phyloP scores from a whole-genome alignment of 1,140 invertebrate genomes.

The Dufourea novaeangliae region DNA sequence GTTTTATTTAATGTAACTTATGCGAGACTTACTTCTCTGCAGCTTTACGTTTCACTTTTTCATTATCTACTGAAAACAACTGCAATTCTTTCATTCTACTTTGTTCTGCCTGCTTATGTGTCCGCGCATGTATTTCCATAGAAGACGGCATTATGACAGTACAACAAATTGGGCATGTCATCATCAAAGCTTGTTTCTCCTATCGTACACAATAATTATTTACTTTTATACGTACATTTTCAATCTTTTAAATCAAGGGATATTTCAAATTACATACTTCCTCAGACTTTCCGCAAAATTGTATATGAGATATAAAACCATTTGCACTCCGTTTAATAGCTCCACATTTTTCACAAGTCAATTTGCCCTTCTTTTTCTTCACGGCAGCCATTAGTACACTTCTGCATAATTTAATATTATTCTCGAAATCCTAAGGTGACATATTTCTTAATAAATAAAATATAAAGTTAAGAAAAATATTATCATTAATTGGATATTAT shows the following conservation, averaged over 20 bases:
- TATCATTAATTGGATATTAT: constrained; percentile 25
- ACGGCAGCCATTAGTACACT: constrained; percentile 67
- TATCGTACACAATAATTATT: constrained; percentile 57
- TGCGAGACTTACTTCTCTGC: constrained; percentile 80
- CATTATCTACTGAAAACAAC: neutral
- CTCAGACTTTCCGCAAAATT: constrained; percentile 83
- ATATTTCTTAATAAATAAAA: constrained; percentile 33
- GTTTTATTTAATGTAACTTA: neutral
- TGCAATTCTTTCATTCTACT: constrained; percentile 55
- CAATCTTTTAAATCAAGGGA: neutral
- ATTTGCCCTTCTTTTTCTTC: constrained; percentile 75
- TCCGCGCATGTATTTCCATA: constrained; percentile 81
- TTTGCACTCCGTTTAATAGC: constrained; percentile 81
- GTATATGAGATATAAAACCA: constrained; percentile 85
- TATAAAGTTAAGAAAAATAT: constrained; percentile 27
- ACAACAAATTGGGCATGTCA: constrained; percentile 82
- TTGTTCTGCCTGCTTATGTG: constrained; percentile 66
- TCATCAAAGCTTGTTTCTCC: constrained; percentile 82
- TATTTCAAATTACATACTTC: constrained; percentile 74
- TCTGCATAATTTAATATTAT: constrained; percentile 73
- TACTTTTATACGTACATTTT: neutral
- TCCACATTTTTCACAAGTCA: constrained; percentile 84
- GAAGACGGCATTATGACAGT: constrained; percentile 83
- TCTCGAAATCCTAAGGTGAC: constrained; percentile 75
- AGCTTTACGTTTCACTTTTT: constrained; percentile 79